Conservation (phyloP, 2,113 vertebrate genomes). For the Scomber scombrus region DNA sequence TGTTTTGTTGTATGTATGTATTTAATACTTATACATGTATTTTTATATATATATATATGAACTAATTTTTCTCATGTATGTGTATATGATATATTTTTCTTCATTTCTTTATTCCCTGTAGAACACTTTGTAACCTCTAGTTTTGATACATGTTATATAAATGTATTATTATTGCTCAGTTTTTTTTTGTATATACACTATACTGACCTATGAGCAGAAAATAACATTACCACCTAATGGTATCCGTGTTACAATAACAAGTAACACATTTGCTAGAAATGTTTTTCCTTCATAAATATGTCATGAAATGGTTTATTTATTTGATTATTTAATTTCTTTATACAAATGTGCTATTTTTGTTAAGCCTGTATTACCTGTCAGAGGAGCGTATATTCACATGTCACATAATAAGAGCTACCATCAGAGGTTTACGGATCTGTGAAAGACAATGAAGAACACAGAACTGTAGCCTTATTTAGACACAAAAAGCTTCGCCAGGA, state of each 20-base stretch:
- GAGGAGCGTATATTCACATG: conserved; percentile 70
- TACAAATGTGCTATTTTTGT: conserved; percentile 76
- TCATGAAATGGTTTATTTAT: conserved; percentile 55
- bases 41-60: not conserved
- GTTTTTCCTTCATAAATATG: conserved; percentile 57
- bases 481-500: conserved; percentile 70
- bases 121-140: not conserved
- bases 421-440: conserved; percentile 70
- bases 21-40: too few relatives aligned
- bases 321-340: not conserved
- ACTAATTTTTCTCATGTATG: not conserved
- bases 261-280: conserved; percentile 41
- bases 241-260: conserved; percentile 31
- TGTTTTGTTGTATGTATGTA: too few relatives aligned
- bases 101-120: not conserved
- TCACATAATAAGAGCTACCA: conserved; percentile 70
- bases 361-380: conserved; percentile 73
- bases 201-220: conserved; percentile 14
- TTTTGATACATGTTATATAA: not conserved
- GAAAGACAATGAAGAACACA: conserved; percentile 72
- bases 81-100: not conserved
- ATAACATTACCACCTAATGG: not conserved
- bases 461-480: conserved; percentile 76
- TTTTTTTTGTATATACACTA: not conserved
- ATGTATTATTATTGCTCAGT: not conserved